Evolutionary conservation across 2,888 invertebrate species (phyloP), one percentile per base, ranked within the genome.

Genomic region (Nemotelus nigrinus): DNA sequence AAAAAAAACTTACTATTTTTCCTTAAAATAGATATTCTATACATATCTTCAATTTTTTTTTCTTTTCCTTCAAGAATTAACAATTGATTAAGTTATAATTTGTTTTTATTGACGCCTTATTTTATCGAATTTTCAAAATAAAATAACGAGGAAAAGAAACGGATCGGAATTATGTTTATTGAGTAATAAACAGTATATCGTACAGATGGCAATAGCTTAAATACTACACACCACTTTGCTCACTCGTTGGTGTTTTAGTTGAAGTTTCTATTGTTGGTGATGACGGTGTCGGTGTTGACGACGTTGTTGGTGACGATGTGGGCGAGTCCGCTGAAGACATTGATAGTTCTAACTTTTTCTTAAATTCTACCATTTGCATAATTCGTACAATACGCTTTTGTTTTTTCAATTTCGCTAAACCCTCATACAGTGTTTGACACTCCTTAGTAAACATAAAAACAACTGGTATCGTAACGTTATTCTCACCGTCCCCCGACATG

Each of bases 401-500:
- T 80, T 92, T 87, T 0, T 88, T 86, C 3, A 88, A 84, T 41
- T 74, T 74, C 48, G 25, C 60, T 79, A 93, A 85, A 0, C 91
- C 90, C 25, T 90, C 88, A 0, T 91, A 85, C n/a, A 97, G 87
- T 81, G 91, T 89, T 10, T 88, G 86, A 2, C 93, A 95, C 86
- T 97, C 96, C 78, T 90, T 89, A 4, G 91, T 90, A 85, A 95
- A 98, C 76, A 98, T 89, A 85, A 98, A 98, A 6, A 97, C 94
- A n/a, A 96, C 91, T 0, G 97, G 96, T 83, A 98, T 96, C 80
- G 88, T 90, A 5, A 98, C 93, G 85, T 97, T 95, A 81, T 94
- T 93, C 2, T 88, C 90, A 0, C 96, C 96, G 87, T 98, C 98
- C 1, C 97, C 97, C 0, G 97, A 96, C 98, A 99, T 98, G 3